Conservation (phyloP, 23 tunicate genomes). For the Phallusia fumigata region DNA sequence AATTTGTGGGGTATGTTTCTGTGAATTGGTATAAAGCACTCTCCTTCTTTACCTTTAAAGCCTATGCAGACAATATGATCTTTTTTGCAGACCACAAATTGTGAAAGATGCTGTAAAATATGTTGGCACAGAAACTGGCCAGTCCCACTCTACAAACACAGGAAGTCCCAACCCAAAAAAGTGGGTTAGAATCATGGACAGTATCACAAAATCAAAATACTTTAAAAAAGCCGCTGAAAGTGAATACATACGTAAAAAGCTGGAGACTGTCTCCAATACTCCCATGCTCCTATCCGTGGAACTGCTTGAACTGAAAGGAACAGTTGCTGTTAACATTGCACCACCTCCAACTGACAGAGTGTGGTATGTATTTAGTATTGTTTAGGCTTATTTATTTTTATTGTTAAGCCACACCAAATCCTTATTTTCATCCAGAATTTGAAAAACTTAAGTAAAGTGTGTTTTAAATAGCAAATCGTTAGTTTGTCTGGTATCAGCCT, state of each 20-base stretch:
- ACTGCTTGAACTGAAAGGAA: conserved; percentile 65
- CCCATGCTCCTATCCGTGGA: conserved; percentile 86
- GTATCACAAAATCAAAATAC: conserved; percentile 76
- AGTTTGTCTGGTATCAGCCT: no score
- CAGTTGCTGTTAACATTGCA: conserved; percentile 66
- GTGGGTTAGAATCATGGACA: conserved; percentile 80
- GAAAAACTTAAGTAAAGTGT: no score
- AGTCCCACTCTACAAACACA: background rate
- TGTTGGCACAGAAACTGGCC: conserved; percentile 27
- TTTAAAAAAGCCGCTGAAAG: conserved; percentile 76
- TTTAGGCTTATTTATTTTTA: no score
- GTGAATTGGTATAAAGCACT: no score
- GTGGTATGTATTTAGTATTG: conserved; percentile 48
- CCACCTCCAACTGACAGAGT: conserved; percentile 93
- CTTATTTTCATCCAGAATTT: no score
- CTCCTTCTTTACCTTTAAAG: no score
- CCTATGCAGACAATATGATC: no score
- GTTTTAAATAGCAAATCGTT: no score
- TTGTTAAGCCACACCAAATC: no score
- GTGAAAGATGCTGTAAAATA: conserved; percentile 29
- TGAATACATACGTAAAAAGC: conserved; percentile 65
- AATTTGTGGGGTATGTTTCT: no score
- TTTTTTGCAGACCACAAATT: conserved; percentile 24
- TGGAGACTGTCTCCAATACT: conserved; percentile 92
- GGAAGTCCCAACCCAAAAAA: conserved; percentile 34